Base-by-base conservation (phyloP, 1,140 invertebrate species). In the Lanistes nyassanus region DNA sequence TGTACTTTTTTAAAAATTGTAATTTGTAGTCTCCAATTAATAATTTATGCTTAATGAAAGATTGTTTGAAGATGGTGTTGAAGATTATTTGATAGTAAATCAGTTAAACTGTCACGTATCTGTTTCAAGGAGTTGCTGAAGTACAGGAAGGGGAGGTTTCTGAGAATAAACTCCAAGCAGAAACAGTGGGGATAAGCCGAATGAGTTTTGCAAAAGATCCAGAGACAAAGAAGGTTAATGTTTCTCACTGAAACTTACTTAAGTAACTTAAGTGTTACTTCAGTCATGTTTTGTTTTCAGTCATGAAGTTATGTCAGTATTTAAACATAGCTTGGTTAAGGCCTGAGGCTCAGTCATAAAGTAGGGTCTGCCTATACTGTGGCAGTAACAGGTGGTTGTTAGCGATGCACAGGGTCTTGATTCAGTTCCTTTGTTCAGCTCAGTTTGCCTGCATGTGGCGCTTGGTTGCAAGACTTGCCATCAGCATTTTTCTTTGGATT, bases 171-270 rank as follows among this genome's bases (percentile, higher is more conserved):
- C 73, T 88, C 21, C 80, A 56, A n/a, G 69, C 81, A 60, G 80
- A 91, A 70, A 91, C 90, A 13, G 88, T 87, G 0, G 89, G 86
- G 47, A 82, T 93, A 36, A 79, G 87, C 5, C 84, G 92, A 77
- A 90, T 92, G 80, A 88, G 85, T 0, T 91, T 92, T 82, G 89
- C 89, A 37, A 92, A 91, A 79, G 85, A 89, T 37, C 92, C 92
- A 3, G 79, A 83, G 60, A 91, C 92, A 16, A 88, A 83, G 55
- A 84, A 90, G 86, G 91, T 91, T 83, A 76, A 39, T 31, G 68
- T 55, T 55, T 34, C 29, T 42, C n/a, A n/a, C 16, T 21, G 31
- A n/a, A 70, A 42, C n/a, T 47, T 26, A 53, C 21, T 16, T 56
- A 11, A 21, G n/a, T n/a, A n/a, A n/a, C n/a, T n/a, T n/a, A n/a